These are phyloP conservation scores for Idaea biselata DNA, from an alignment of 2,888 invertebrate genomes.

Conservation along the genomic window DNA sequence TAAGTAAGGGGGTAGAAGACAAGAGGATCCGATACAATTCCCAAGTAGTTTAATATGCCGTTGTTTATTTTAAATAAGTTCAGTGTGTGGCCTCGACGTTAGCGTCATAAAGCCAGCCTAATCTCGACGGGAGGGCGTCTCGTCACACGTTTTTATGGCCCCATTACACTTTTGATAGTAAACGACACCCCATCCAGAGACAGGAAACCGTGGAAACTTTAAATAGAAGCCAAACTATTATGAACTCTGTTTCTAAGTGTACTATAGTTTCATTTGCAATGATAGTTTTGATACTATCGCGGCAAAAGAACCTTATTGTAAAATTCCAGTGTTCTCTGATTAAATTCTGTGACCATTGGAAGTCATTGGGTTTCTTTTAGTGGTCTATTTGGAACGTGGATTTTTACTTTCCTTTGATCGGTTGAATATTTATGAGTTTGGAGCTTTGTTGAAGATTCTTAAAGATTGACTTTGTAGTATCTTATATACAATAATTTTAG, in stretches of 20 bases:
- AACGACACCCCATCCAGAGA: conserved; percentile 39
- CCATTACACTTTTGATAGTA: conserved; percentile 40
- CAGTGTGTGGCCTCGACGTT: conserved; percentile 24
- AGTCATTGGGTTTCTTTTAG: background rate
- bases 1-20: background rate
- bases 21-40: conserved; percentile 15
- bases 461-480: background rate
- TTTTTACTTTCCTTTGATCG: background rate
- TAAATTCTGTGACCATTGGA: conserved; percentile 14
- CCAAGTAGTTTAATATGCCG: conserved; percentile 16
- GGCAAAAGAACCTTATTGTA: conserved; percentile 24
- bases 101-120: conserved; percentile 41
- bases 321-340: conserved; percentile 25
- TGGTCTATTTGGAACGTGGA: background rate
- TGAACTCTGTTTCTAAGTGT: background rate
- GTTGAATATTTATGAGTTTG: conserved; percentile 1
- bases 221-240: background rate
- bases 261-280: conserved; percentile 19
- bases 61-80: conserved; percentile 17
- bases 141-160: conserved; percentile 56
- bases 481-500: background rate
- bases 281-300: conserved; percentile 9
- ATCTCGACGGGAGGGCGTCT: conserved; percentile 41
- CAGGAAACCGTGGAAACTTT: conserved; percentile 6
- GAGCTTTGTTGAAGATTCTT: background rate